A percentile compares a stretch with the other conserved stretches of the same genome.
Conservation (phyloP, 2,888 invertebrate species). For the Eilema depressum region DNA sequence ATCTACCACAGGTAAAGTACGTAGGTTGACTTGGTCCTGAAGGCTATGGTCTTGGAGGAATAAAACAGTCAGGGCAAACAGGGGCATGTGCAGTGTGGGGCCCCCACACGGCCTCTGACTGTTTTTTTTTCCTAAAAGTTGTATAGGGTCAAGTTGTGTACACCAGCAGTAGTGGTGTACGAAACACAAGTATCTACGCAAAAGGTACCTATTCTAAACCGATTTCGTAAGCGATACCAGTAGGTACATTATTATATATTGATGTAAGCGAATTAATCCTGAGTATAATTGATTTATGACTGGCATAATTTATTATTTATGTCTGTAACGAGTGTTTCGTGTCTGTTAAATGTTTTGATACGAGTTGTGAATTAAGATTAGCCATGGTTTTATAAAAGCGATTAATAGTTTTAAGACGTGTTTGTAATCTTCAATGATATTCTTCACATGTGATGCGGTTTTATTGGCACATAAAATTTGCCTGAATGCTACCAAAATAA, state of each 20-base stretch:
- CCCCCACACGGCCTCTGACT: no score
- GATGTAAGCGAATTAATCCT: constrained; percentile 4
- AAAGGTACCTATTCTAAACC: constrained; percentile 22
- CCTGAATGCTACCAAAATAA: constrained; percentile 9
- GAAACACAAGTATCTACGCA: background rate
- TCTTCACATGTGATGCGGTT: constrained; percentile 1
- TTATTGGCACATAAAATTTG: constrained; percentile 6
- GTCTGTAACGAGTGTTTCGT: constrained; percentile 9
- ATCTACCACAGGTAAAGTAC: no score
- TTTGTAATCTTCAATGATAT: constrained; percentile 8
- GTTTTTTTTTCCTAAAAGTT: no score
- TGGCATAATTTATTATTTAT: constrained; percentile 10
- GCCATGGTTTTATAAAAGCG: constrained; percentile 4
- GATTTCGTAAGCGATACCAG: constrained; percentile 15
- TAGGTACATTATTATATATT: background rate
- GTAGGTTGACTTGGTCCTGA: no score
- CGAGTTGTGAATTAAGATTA: constrained; percentile 9
- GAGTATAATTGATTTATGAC: constrained; percentile 14
- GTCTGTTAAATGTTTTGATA: constrained; percentile 19
- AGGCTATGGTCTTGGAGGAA: no score
- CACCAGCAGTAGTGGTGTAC: no score
- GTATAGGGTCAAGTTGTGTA: no score
- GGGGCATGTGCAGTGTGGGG: no score
- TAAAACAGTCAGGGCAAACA: no score
- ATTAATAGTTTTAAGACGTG: constrained; percentile 9